phyloP scores from a whole-genome alignment of 2,797 vertebrate species.

The Sphenopsis melanotis region DNA sequence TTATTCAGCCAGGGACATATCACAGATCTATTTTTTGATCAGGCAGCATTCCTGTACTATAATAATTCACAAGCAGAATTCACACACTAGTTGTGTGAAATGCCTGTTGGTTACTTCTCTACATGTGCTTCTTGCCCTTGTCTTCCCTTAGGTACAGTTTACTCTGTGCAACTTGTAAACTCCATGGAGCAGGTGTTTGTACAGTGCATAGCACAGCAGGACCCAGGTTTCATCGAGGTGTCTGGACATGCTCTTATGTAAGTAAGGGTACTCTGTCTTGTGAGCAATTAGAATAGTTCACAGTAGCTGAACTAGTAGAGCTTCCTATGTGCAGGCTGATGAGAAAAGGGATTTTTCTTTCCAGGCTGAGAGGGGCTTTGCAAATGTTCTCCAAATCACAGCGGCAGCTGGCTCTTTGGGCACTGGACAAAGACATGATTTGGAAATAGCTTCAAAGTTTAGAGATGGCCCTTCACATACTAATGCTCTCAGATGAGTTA shows the following conservation, averaged over 20 bases:
- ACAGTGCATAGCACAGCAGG: not conserved
- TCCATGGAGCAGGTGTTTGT: not conserved
- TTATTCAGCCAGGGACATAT: not conserved
- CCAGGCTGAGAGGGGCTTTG: not conserved
- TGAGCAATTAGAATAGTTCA: not conserved
- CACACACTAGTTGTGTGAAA: not conserved
- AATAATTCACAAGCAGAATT: not conserved
- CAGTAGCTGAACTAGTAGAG: not conserved
- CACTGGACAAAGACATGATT: not conserved
- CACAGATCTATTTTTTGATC: not conserved
- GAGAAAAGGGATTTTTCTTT: not conserved
- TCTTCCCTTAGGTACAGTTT: not conserved
- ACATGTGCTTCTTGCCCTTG: not conserved
- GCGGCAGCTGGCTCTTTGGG: not conserved
- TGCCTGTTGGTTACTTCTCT: not conserved
- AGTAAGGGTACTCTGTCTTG: not conserved
- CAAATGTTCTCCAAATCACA: not conserved
- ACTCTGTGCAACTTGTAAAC: not conserved
- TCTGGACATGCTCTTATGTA: not conserved
- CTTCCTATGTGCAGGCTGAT: not conserved
- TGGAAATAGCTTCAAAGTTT: not conserved
- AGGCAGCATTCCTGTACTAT: not conserved
- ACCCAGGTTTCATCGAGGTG: not conserved
- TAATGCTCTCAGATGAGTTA: not conserved
- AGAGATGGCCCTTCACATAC: not conserved